Evolutionary conservation across 2,797 vertebrate genomes (phyloP), one percentile per base, ranked within the genome.

Genomic region (Sebastes taczanowskii): DNA sequence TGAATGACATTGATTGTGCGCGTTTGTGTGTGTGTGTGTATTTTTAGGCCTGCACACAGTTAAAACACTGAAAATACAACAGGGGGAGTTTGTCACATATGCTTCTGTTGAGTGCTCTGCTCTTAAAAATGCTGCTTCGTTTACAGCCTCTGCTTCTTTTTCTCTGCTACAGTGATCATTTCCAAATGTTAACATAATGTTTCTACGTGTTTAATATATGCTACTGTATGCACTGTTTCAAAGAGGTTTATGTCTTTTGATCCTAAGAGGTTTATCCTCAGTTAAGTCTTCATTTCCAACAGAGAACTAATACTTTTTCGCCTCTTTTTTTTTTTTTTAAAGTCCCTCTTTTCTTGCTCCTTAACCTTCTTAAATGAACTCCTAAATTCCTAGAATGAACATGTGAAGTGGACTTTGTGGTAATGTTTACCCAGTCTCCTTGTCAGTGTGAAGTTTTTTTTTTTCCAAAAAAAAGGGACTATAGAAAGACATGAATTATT

Each of bases 11-110:
- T 59, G 55, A 5, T 18, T 77, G 65, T 29, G 11, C 20, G 18
- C 7, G 4, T 59, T 16, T 32, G 27, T 55, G 23, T 68, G 16
- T 53, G 16, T 53, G 25, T 64, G 34, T 63, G 74, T 64, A 32
- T 55, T 22, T 60, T 55, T n/a, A 22, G 8, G 30, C 18, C 4
- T 14, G 22, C 59, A 72, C 76, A 78, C 58, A 35, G 6, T 67
- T 22, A 13, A 69, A 52, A 64, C 71, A 29, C 38, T 49, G 30
- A 59, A 81, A 68, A 61, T 71, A 65, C 87, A 89, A 90, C 84
- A 46, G 91, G 90, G 94, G 93, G 82, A 91, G 92, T 88, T 60
- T 77, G 92, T 95, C 94, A 94, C 85, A 92, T n/a, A 20, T 90
- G 92, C 91, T 95, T 91, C 83, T 90, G 70, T 90, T 80, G 25